phyloP scores from a whole-genome alignment of 2,797 vertebrate species.

The Hydrocynus forskahlii region DNA sequence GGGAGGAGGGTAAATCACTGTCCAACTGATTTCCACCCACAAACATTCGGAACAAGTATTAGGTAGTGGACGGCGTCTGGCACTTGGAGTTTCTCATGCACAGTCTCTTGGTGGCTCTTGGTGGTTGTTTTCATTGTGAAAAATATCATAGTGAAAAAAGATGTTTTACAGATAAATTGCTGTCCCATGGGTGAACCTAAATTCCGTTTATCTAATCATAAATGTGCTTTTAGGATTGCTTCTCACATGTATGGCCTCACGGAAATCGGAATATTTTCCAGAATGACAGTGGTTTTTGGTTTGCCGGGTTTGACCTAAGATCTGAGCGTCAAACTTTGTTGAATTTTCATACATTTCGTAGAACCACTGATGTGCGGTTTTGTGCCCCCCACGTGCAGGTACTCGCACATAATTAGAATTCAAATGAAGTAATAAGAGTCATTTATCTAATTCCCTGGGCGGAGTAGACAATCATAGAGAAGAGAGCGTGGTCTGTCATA shows the following conservation, averaged over 20 bases:
- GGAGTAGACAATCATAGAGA: constrained; percentile 37
- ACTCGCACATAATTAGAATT: constrained; percentile 32
- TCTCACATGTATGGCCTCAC: constrained; percentile 49
- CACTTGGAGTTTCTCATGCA: neutral
- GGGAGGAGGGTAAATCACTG: constrained; percentile 5
- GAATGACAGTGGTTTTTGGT: neutral
- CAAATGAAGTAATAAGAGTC: constrained; percentile 30
- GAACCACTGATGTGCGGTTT: neutral
- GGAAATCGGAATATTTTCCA: constrained; percentile 35
- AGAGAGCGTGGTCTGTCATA: constrained; percentile 29
- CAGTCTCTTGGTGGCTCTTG: constrained; percentile 17
- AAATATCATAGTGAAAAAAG: constrained; percentile 5
- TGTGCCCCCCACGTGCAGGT: neutral
- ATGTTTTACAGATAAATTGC: constrained; percentile 36
- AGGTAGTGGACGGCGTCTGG: neutral
- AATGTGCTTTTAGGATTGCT: constrained; percentile 20
- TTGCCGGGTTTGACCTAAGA: constrained; percentile 43
- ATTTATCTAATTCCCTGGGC: constrained; percentile 20
- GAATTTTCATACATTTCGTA: constrained; percentile 55
- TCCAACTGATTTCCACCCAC: constrained; percentile 23
- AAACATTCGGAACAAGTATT: constrained; percentile 1
- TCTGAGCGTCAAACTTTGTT: constrained; percentile 48
- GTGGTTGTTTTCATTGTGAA: constrained; percentile 20
- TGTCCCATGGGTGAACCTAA: constrained; percentile 23
- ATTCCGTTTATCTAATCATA: constrained; percentile 37